phyloP scores from a whole-genome alignment of 2,888 invertebrate genomes.

The Crioceris asparagi region DNA sequence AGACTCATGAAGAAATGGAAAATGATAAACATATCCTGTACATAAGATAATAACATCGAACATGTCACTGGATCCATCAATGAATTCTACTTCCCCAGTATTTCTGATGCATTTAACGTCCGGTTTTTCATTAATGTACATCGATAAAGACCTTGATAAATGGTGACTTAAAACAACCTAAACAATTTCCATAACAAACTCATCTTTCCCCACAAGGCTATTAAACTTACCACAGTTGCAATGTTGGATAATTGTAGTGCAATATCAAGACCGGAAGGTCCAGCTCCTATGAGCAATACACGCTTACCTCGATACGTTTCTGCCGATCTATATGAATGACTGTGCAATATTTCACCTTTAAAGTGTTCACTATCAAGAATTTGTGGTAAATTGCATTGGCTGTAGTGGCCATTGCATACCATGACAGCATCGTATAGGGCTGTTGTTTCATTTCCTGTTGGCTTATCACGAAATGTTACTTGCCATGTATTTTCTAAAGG shows the following conservation, averaged over 20 bases:
- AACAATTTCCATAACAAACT: neutral
- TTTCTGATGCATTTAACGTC: slow-evolving; percentile 37
- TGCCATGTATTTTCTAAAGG: slow-evolving; percentile 47
- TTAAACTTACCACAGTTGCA: neutral
- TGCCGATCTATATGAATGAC: slow-evolving; percentile 71
- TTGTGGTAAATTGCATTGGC: slow-evolving; percentile 57
- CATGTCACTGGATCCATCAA: slow-evolving; percentile 52
- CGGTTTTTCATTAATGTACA: slow-evolving; percentile 57
- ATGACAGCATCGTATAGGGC: slow-evolving; percentile 63
- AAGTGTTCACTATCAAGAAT: slow-evolving; percentile 55
- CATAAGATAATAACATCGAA: slow-evolving; percentile 68
- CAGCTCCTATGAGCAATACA: slow-evolving; percentile 75
- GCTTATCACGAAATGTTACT: slow-evolving; percentile 46
- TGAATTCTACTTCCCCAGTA: slow-evolving; percentile 40
- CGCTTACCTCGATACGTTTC: slow-evolving; percentile 51
- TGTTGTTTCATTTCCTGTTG: slow-evolving; percentile 39
- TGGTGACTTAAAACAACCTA: slow-evolving; percentile 63
- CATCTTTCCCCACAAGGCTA: no score
- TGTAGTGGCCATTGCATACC: slow-evolving; percentile 78
- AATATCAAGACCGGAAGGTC: slow-evolving; percentile 73
- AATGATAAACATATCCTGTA: slow-evolving; percentile 65
- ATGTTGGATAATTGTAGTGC: neutral
- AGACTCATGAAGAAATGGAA: slow-evolving; percentile 55
- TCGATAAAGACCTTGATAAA: no score
- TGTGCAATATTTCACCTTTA: slow-evolving; percentile 51